Evolutionary conservation across 2,797 vertebrate genomes (phyloP).

Genomic region (Dryobates pubescens): DNA sequence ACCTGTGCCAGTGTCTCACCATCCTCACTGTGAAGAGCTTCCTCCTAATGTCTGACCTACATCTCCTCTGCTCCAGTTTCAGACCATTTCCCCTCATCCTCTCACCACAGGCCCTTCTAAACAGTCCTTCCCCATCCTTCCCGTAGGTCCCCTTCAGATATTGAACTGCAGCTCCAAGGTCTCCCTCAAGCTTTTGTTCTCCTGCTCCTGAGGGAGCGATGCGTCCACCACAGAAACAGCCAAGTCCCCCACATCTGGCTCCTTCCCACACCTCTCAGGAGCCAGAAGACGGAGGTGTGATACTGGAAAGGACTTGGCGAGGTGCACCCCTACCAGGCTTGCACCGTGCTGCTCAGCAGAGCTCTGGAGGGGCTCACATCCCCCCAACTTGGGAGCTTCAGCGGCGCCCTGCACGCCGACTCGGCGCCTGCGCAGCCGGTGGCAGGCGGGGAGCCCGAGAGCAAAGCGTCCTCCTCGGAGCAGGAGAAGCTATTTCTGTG

Average conservation of each 20-base stretch:
- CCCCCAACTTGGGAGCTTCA: background rate
- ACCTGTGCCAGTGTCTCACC: too few species aligned
- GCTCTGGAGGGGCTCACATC: fast-evolving
- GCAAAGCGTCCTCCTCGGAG: background rate
- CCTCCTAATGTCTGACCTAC: too few species aligned
- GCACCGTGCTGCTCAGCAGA: fast-evolving
- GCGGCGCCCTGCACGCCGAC: fast-evolving
- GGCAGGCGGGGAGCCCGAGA: background rate
- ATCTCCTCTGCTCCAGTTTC: too few species aligned
- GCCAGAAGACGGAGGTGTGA: background rate
- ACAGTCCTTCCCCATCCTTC: too few species aligned
- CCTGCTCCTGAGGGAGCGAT: fast-evolving
- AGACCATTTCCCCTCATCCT: too few species aligned
- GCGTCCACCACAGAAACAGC: background rate
- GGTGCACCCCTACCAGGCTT: fast-evolving
- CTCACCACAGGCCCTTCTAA: too few species aligned
- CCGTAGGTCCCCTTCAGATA: too few species aligned
- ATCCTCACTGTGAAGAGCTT: too few species aligned
- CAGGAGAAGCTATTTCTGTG: background rate
- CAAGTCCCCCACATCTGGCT: fast-evolving
- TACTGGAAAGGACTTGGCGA: background rate
- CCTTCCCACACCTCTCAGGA: background rate
- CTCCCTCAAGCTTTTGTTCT: background rate
- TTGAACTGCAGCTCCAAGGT: too few species aligned
- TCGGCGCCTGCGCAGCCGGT: fast-evolving